These are phyloP conservation scores for Astreopora myriophthalma DNA, from an alignment of 64 coral and sea anemone genomes.

Conservation along the genomic window DNA sequence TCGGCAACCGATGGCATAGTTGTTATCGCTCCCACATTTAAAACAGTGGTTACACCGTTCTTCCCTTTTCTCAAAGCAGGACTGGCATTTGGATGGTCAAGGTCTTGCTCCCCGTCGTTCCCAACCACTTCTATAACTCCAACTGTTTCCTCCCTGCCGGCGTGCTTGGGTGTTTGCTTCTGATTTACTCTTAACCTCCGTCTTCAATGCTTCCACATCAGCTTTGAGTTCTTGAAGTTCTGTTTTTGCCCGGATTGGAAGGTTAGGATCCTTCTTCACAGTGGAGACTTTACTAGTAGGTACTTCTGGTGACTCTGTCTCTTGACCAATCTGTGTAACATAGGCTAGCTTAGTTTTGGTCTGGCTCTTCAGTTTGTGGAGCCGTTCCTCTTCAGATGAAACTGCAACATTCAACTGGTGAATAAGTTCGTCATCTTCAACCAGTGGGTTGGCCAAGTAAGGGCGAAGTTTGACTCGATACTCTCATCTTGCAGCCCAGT, in stretches of 20 bases:
- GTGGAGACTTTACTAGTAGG: not conserved
- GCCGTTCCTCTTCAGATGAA: conserved; percentile 34
- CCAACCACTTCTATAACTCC: too few relatives aligned
- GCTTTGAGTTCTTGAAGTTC: too few relatives aligned
- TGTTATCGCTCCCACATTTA: too few relatives aligned
- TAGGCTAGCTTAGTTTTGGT: not conserved
- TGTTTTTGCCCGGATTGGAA: too few relatives aligned
- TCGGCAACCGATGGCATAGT: too few relatives aligned
- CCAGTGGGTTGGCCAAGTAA: not conserved
- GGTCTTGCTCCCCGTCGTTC: too few relatives aligned
- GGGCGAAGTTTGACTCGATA: conserved; percentile 1
- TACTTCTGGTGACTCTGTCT: not conserved
- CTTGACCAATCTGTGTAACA: not conserved
- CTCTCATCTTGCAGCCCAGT: conserved; percentile 40
- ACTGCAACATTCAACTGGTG: conserved; percentile 16
- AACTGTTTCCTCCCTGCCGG: too few relatives aligned
- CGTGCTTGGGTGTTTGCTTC: not conserved
- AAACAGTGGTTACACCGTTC: too few relatives aligned
- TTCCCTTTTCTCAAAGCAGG: too few relatives aligned
- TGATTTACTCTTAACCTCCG: not conserved
- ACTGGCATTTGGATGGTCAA: too few relatives aligned
- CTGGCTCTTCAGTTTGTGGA: conserved; percentile 32
- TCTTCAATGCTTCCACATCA: not conserved
- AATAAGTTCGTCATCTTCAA: conserved; percentile 55
- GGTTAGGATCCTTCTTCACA: not conserved